Conservation (phyloP, 1,140 invertebrate genomes). For the Drosophila pallidifrons region DNA sequence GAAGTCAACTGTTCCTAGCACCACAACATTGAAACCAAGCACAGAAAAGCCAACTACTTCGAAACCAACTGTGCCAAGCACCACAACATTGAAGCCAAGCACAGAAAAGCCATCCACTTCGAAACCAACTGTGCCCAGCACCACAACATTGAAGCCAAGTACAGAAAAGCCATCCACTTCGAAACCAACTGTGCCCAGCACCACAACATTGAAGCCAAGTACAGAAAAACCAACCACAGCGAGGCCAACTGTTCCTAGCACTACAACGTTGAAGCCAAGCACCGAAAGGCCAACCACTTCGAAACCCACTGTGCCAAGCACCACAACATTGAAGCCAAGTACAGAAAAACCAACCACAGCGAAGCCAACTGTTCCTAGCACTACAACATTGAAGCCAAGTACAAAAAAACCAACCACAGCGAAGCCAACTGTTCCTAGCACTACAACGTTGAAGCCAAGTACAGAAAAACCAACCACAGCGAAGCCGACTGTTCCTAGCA, state of each 20-base stretch:
- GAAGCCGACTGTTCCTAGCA: not conserved
- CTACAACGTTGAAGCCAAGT: not conserved
- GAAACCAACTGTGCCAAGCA: too few relatives aligned
- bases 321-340: not conserved
- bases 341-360: not conserved
- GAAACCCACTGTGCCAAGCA: not conserved
- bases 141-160: not conserved
- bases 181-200: not conserved
- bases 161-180: not conserved
- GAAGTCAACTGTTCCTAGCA: too few relatives aligned
- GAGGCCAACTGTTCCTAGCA: too few relatives aligned
- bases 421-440: not conserved
- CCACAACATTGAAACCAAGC: too few relatives aligned
- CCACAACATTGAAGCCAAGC: too few relatives aligned
- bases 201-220: conserved; percentile 1
- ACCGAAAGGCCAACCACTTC: not conserved
- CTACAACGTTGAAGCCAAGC: not conserved
- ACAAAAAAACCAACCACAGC: not conserved
- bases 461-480: not conserved
- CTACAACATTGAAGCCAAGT: not conserved
- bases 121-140: not conserved
- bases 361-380: not conserved
- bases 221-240: too few relatives aligned
- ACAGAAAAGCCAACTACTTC: too few relatives aligned
- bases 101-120: not conserved